Conservation (phyloP, 2,113 vertebrate genomes). For the Oreochromis aureus region DNA sequence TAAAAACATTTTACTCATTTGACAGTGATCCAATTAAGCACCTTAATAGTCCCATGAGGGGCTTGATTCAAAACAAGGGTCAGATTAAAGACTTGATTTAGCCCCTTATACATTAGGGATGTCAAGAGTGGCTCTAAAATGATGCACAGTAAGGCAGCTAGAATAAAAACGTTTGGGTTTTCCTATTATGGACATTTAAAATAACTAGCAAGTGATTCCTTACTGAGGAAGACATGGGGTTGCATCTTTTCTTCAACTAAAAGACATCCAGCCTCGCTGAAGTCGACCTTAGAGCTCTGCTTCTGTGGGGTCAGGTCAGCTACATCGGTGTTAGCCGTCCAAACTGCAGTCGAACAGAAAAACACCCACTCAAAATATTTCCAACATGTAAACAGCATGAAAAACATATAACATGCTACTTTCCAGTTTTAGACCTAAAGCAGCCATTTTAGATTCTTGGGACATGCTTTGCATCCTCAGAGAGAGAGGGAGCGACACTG, state of each 20-base stretch:
- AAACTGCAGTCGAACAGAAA: neutral
- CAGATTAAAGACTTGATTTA: neutral
- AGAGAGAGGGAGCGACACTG: neutral
- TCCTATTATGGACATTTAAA: neutral
- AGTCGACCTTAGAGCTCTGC: neutral
- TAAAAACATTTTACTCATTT: neutral
- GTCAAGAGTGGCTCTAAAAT: neutral
- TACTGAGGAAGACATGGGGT: neutral
- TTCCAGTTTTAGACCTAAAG: neutral
- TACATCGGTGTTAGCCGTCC: neutral
- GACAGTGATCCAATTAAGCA: neutral
- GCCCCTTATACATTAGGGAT: neutral
- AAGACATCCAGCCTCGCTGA: neutral
- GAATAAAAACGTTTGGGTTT: neutral
- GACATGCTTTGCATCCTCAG: neutral
- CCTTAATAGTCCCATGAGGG: neutral
- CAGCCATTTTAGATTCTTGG: conserved; percentile 24
- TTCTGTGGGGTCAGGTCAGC: neutral
- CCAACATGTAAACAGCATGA: neutral
- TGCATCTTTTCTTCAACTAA: neutral
- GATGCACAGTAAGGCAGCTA: neutral
- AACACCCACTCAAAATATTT: neutral
- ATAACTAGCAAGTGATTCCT: neutral
- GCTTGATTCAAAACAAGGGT: neutral
- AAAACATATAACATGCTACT: neutral